Evolutionary conservation across 1,140 invertebrate genomes (phyloP).

Genomic region (Zaprionus capensis): DNA sequence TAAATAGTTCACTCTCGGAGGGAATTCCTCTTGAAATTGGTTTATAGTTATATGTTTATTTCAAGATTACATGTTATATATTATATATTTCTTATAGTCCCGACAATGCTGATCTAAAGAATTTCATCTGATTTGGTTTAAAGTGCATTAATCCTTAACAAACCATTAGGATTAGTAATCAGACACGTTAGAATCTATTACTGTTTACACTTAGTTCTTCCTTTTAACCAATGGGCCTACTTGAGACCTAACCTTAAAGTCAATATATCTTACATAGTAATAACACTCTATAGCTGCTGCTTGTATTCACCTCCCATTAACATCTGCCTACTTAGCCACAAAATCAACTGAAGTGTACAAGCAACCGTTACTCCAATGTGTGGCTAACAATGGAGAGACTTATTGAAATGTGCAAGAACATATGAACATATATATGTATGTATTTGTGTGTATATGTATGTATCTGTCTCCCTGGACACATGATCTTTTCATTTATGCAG

Average conservation of each 20-base stretch:
- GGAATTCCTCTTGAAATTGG: not conserved
- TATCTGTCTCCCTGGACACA: not conserved
- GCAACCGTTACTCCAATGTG: not conserved
- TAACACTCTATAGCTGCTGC: not conserved
- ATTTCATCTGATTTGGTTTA: too few species aligned
- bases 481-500: conserved; percentile 33
- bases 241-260: not conserved
- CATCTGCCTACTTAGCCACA: conserved; percentile 4
- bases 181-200: too few species aligned
- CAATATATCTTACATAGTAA: conserved; percentile 1
- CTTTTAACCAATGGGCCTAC: not conserved
- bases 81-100: too few species aligned
- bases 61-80: not conserved
- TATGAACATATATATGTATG: not conserved
- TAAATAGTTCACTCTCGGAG: not conserved
- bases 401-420: not conserved
- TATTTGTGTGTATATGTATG: not conserved
- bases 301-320: conserved; percentile 8
- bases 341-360: conserved; percentile 3
- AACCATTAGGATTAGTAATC: too few species aligned
- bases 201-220: too few species aligned
- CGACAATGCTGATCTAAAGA: too few species aligned
- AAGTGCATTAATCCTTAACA: too few species aligned
- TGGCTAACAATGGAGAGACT: not conserved
- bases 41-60: not conserved